phyloP scores from a whole-genome alignment of 2,113 vertebrate genomes.

The Chascanopsetta lugubris region DNA sequence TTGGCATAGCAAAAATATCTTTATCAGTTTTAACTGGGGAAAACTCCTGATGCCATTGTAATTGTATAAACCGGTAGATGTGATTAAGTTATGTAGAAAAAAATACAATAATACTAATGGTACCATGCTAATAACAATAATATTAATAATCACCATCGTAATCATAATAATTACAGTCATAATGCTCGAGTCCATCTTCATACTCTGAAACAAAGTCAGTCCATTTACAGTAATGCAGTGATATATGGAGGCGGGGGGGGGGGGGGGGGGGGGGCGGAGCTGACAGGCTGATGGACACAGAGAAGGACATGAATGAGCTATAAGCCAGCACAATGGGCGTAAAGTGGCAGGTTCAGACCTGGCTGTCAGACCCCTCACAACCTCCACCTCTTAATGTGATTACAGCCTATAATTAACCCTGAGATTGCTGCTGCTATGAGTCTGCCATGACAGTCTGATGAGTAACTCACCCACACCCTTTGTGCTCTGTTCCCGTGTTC shows the following conservation, averaged over 20 bases:
- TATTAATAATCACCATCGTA: no score
- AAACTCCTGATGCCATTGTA: no score
- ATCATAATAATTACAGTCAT: no score
- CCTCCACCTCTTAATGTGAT: conserved; percentile 44
- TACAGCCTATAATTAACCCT: conserved; percentile 65
- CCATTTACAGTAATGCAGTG: conserved; percentile 23
- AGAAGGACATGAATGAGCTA: conserved; percentile 42
- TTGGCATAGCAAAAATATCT: no score
- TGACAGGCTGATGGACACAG: conserved; percentile 47
- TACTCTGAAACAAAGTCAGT: no score
- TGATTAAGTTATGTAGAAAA: no score
- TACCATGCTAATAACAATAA: no score
- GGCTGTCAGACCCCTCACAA: conserved; percentile 29
- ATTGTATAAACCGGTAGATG: no score
- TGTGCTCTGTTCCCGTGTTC: conserved; percentile 13
- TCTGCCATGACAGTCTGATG: conserved; percentile 26
- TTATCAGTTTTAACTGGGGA: no score
- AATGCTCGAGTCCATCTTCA: no score
- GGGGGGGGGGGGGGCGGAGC: conserved; percentile 27
- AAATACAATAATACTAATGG: no score
- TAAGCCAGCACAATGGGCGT: conserved; percentile 8
- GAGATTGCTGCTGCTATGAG: conserved; percentile 22
- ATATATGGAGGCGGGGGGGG: no score
- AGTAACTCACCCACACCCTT: conserved; percentile 6
- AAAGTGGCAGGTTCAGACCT: conserved; percentile 33